Percentiles rank a stretch among this genome's conserved stretches.
phyloP scores from a whole-genome alignment of 2,888 invertebrate species.

The Choristoneura rosaceana region DNA sequence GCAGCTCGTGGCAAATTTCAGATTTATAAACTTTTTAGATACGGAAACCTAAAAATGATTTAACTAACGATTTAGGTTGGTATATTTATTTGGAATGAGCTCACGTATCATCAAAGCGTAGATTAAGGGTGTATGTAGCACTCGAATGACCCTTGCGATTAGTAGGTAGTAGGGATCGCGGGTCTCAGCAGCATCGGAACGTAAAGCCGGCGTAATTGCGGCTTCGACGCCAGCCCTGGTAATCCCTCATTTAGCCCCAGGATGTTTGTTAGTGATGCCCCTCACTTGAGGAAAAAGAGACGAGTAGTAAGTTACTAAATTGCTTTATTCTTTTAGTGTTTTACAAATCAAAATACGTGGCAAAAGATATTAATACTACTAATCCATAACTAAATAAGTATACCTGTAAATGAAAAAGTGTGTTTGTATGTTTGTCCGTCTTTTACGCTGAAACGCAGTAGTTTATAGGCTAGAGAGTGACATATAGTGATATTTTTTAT shows the following conservation, averaged over 20 bases:
- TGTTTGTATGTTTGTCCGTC: too few species aligned
- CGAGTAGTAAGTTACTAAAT: conserved; percentile 28
- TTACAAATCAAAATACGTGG: too few species aligned
- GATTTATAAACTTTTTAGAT: too few species aligned
- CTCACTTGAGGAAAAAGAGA: conserved; percentile 44
- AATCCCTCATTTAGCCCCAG: conserved; percentile 69
- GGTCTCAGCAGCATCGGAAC: conserved; percentile 61
- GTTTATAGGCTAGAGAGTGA: too few species aligned
- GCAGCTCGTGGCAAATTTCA: too few species aligned
- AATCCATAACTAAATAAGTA: too few species aligned
- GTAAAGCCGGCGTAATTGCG: conserved; percentile 79
- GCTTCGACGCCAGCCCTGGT: conserved; percentile 71
- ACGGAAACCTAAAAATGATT: not conserved
- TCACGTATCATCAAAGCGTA: conserved; percentile 70
- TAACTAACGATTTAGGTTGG: not conserved
- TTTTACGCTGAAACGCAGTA: too few species aligned
- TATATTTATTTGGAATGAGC: conserved; percentile 52
- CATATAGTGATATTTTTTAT: too few species aligned
- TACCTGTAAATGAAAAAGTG: too few species aligned
- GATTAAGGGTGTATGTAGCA: conserved; percentile 65
- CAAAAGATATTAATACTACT: too few species aligned
- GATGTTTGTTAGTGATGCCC: conserved; percentile 66
- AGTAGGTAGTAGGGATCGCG: conserved; percentile 61
- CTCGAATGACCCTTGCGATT: conserved; percentile 71
- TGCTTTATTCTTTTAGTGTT: conserved; percentile 28